A percentile compares a stretch with the other conserved stretches of the same genome.
These are phyloP conservation scores for Paratilapia polleni DNA, from an alignment of 2,113 vertebrate genomes.

Conservation along the genomic window DNA sequence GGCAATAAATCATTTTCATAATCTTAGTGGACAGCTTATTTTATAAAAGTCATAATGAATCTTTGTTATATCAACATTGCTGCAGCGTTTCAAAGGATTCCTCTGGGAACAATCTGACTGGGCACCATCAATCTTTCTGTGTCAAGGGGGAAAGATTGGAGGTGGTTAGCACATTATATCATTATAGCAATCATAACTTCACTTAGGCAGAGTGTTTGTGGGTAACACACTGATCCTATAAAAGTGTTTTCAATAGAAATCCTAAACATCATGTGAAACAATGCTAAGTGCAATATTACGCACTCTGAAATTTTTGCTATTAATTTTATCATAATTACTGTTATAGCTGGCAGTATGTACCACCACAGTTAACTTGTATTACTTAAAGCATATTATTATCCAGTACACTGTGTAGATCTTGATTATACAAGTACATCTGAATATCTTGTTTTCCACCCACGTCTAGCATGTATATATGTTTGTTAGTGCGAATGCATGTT, in stretches of 20 bases:
- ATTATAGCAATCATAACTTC: slow-evolving; percentile 66
- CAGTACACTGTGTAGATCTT: neutral
- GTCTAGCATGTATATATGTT: neutral
- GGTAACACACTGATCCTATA: slow-evolving; percentile 46
- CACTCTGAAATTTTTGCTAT: slow-evolving; percentile 13
- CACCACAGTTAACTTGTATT: neutral
- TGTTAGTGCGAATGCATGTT: neutral
- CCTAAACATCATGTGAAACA: slow-evolving; percentile 15
- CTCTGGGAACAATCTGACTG: slow-evolving; percentile 53
- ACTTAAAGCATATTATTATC: neutral
- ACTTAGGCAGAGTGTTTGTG: slow-evolving; percentile 50
- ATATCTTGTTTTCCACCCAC: neutral
- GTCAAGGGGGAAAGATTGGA: slow-evolving; percentile 47
- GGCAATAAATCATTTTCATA: slow-evolving; percentile 60
- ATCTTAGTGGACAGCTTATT: slow-evolving; percentile 52
- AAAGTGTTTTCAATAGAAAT: slow-evolving; percentile 40
- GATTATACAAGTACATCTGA: neutral
- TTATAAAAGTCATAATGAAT: slow-evolving; percentile 66
- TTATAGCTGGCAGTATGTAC: neutral
- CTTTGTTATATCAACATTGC: slow-evolving; percentile 65
- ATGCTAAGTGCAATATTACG: neutral
- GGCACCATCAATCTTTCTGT: slow-evolving; percentile 61
- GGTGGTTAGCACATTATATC: slow-evolving; percentile 71
- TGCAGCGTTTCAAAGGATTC: slow-evolving; percentile 44
- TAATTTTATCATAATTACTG: neutral